Percentiles rank a stretch among this genome's conserved stretches.
Evolutionary conservation across 1,140 invertebrate species (phyloP).

Genomic region (Trichomalopsis sarcophagae): DNA sequence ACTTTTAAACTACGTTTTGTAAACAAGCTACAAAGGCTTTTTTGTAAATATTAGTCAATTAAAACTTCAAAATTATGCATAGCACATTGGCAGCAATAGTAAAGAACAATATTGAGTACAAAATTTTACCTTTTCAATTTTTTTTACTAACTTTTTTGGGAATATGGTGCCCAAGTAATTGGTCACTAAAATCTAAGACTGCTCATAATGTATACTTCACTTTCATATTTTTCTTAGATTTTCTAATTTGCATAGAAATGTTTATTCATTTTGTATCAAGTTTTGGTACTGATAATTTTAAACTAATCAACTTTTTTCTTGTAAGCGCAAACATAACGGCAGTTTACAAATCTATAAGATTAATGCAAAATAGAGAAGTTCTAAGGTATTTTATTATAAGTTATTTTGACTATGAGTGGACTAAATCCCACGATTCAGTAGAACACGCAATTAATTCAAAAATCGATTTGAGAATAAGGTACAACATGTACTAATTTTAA

Average conservation of each 20-base stretch:
- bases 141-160: conserved; percentile 41
- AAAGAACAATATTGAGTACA: conserved; percentile 31
- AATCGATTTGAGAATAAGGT: conserved; percentile 8
- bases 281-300: neutral
- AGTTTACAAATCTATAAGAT: conserved; percentile 33
- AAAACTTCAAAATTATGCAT: neutral
- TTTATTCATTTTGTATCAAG: conserved; percentile 19
- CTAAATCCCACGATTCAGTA: neutral
- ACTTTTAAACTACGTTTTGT: neutral
- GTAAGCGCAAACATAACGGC: conserved; percentile 31
- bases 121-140: conserved; percentile 40
- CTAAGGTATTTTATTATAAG: conserved; percentile 12
- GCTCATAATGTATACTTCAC: neutral
- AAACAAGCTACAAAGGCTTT: neutral
- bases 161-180: conserved; percentile 30
- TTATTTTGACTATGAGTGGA: conserved; percentile 17
- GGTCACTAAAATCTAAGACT: neutral
- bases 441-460: neutral
- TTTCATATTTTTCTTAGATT: conserved; percentile 4
- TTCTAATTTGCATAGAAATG: conserved; percentile 28
- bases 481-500: neutral
- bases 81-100: neutral
- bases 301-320: conserved; percentile 32
- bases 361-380: conserved; percentile 3
- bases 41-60: neutral